These are phyloP conservation scores for Philotrypesis tridentata DNA, from an alignment of 1,140 invertebrate species.

Conservation along the genomic window DNA sequence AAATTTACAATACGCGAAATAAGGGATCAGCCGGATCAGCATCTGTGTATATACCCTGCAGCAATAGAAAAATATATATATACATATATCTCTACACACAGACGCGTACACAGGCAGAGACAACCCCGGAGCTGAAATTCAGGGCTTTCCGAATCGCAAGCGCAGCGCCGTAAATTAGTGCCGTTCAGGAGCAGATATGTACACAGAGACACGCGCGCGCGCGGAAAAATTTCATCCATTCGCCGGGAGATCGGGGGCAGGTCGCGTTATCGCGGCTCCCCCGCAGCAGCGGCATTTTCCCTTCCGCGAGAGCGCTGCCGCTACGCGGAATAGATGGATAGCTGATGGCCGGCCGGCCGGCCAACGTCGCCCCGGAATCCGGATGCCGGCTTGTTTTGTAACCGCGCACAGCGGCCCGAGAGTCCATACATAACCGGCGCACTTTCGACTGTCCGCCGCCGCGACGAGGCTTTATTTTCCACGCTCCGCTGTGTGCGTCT, in stretches of 20 bases:
- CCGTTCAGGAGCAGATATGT: not conserved
- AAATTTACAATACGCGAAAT: too few species aligned
- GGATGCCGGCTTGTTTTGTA: too few species aligned
- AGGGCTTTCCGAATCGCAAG: slow-evolving; percentile 1
- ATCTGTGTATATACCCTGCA: too few species aligned
- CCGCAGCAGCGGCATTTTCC: not conserved
- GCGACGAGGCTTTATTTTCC: too few species aligned
- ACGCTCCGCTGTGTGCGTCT: too few species aligned
- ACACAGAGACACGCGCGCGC: not conserved
- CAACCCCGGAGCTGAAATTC: slow-evolving; percentile 17
- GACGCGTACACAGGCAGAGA: too few species aligned
- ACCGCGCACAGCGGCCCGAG: too few species aligned
- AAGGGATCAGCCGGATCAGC: too few species aligned
- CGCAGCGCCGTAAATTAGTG: slow-evolving; percentile 28
- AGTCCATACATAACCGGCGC: too few species aligned
- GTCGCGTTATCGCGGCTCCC: not conserved
- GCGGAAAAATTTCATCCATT: slow-evolving; percentile 29
- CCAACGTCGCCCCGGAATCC: not conserved
- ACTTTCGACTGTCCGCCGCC: too few species aligned
- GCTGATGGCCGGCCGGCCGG: not conserved
- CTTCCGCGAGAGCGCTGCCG: not conserved
- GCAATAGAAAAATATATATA: too few species aligned
- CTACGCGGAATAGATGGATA: not conserved
- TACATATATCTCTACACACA: too few species aligned
- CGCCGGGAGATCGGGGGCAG: not conserved